Conservation (phyloP, 2,113 vertebrate species). For the Sitta europaea region DNA sequence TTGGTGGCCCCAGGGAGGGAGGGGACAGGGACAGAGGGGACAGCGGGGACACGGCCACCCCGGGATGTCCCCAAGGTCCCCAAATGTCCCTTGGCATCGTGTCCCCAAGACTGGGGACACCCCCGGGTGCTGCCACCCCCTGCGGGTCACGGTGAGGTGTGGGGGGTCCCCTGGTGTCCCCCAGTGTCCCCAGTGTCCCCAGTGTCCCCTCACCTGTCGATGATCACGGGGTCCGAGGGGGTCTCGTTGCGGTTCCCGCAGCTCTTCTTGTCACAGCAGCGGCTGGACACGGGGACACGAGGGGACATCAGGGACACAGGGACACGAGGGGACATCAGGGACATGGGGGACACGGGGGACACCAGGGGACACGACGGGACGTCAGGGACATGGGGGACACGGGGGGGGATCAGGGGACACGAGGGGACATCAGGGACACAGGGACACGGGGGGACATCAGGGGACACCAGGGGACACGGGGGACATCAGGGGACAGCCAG, state of each 20-base stretch:
- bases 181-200: neutral
- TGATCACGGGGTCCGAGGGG: constrained; percentile 95
- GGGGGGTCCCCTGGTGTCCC: neutral
- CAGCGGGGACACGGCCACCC: too few species aligned
- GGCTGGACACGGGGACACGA: constrained; percentile 64
- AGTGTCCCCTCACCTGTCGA: constrained; percentile 83
- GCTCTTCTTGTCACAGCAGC: constrained; percentile 97
- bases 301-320: neutral
- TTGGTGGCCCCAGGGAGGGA: too few species aligned
- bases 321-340: neutral
- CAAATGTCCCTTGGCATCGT: neutral
- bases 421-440: too few species aligned
- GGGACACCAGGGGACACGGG: neutral
- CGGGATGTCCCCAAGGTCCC: too few species aligned
- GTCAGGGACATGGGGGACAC: too few species aligned
- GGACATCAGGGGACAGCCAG: neutral
- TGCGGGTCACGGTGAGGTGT: fast-evolving
- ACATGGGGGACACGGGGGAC: too few species aligned
- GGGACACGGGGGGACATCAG: neutral
- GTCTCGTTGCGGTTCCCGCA: constrained; percentile 97
- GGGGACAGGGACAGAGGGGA: too few species aligned
- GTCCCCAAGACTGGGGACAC: neutral
- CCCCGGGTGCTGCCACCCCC: neutral
- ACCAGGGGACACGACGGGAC: neutral
- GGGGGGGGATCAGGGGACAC: neutral